Percentiles rank a stretch among this genome's conserved stretches.
Conservation (phyloP, 2,113 vertebrate species). For the Cyprinodon brontotheroides region DNA sequence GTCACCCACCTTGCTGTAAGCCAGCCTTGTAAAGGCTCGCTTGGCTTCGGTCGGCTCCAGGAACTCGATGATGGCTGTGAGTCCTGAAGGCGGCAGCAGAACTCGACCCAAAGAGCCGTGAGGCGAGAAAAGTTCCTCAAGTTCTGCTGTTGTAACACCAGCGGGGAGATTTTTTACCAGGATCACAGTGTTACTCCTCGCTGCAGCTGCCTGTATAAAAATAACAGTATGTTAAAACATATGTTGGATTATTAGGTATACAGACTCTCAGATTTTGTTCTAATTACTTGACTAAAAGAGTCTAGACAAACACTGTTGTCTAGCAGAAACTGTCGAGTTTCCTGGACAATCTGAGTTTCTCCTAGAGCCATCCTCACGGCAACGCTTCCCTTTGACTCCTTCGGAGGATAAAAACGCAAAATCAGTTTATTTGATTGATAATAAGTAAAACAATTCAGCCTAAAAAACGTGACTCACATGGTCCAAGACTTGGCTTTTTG, state of each 20-base stretch:
- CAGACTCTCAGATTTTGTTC: neutral
- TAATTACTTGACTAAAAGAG: slow-evolving; percentile 92
- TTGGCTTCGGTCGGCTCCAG: slow-evolving; percentile 92
- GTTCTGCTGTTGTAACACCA: slow-evolving; percentile 70
- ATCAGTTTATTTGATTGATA: neutral
- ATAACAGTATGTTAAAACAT: neutral
- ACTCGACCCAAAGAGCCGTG: slow-evolving; percentile 89
- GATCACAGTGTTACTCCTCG: slow-evolving; percentile 88
- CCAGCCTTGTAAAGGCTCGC: slow-evolving; percentile 87
- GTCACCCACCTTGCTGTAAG: slow-evolving; percentile 89
- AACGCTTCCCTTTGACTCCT: slow-evolving; percentile 92
- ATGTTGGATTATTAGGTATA: neutral
- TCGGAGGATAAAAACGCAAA: slow-evolving; percentile 8
- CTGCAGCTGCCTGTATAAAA: slow-evolving; percentile 79
- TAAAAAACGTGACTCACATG: slow-evolving; percentile 83
- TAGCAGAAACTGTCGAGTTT: slow-evolving; percentile 90
- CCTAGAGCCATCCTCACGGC: slow-evolving; percentile 94
- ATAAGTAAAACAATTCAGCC: neutral
- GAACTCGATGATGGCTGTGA: slow-evolving; percentile 93
- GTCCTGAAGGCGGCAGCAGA: slow-evolving; percentile 88
- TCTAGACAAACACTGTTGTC: slow-evolving; percentile 90
- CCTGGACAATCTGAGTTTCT: slow-evolving; percentile 95
- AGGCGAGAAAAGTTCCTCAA: slow-evolving; percentile 84
- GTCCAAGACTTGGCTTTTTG: slow-evolving; percentile 95
- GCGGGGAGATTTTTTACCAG: slow-evolving; percentile 94